Evolutionary conservation across 2,888 invertebrate genomes (phyloP), one percentile per base, ranked within the genome.

Genomic region (Pecten maximus): DNA sequence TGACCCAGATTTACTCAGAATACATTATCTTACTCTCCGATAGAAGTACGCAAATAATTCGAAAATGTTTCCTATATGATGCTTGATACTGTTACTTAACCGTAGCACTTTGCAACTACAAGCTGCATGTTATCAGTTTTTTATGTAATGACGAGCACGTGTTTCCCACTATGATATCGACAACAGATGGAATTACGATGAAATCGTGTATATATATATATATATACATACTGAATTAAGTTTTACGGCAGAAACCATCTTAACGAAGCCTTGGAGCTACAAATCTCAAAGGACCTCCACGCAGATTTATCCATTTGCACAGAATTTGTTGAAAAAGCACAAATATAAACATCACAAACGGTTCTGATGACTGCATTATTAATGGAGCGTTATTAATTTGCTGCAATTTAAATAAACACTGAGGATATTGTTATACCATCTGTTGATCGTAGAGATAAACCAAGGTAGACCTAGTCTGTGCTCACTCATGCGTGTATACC

Each of bases 171-270:
- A 28, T 35, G 74, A 74, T 74, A 74, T 74, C 74, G 74, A 35
- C 74, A 74, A 74, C 74, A 74, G 74, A 74, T 74, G 74, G 74
- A 74, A 74, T 74, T 74, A 74, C 74, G 35, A 74, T 74, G 74
- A 74, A 74, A 74, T 44, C 44, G n/a, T n/a, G n/a, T n/a, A n/a
- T n/a, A n/a, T 54, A 19, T 23, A 35, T 74, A 35, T 74, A 74
- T 74, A 74, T 74, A 74, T 74, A 74, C 74, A 35, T 35, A 28
- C 74, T 74, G 74, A 35, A 74, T 74, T 74, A 74, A 74, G 74
- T 28, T 74, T 28, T 35, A 74, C 74, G 74, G 28, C 35, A 28
- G 74, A 35, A 28, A 74, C 6, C 35, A 35, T 74, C 3, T 74
- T 15, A 35, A 74, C 10, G 74, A 74, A 74, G 74, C 74, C 3